Evolutionary conservation across 2,797 vertebrate species (phyloP).

Genomic region (Anniella stebbinsi): DNA sequence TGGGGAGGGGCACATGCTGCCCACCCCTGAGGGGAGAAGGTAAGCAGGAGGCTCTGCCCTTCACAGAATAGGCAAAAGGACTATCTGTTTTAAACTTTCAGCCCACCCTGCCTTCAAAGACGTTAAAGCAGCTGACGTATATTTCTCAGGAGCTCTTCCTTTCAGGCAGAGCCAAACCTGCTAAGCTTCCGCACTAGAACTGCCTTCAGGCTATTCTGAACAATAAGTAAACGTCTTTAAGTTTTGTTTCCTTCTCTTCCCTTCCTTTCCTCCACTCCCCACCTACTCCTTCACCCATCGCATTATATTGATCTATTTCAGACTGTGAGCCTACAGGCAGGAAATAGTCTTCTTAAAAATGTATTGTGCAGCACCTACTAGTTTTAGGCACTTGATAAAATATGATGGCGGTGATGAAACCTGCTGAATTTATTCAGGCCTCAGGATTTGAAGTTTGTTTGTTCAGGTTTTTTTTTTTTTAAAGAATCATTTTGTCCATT

Average conservation of each 20-base stretch:
- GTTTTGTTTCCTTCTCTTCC: neutral
- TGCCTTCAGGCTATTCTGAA: neutral
- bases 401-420: neutral
- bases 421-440: neutral
- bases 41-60: neutral
- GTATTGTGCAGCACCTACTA: neutral
- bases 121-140: neutral
- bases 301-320: neutral
- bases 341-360: neutral
- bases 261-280: neutral
- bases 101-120: neutral
- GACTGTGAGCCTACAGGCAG: neutral
- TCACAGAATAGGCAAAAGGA: neutral
- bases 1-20: no score
- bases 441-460: neutral
- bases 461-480: neutral
- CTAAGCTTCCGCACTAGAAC: neutral
- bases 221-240: neutral
- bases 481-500: neutral
- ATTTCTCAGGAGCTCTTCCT: neutral
- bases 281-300: neutral
- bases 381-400: constrained; percentile 9
- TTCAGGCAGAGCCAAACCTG: neutral
- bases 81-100: neutral
- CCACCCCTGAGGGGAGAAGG: neutral